Base-by-base conservation (phyloP, 2,888 invertebrate genomes). In the Drosophila villosipedis region DNA sequence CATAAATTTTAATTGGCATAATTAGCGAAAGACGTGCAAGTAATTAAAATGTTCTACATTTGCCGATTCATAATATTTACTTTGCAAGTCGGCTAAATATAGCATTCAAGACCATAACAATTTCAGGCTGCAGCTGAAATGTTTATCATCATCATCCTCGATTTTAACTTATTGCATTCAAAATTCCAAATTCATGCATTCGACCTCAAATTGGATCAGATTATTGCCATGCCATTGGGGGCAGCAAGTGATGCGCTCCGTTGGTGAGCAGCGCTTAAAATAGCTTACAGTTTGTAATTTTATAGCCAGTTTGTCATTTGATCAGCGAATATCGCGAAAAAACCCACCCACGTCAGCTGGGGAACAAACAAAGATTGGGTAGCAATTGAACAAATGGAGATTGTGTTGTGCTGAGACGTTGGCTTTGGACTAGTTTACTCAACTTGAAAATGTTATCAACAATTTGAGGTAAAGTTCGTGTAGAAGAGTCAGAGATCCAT, bases 1-100 rank as follows among this genome's bases (percentile, higher is more conserved):
- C 80, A 83, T 80, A 82, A 80, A 80, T 82, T 83, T 65, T 55
- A 73, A 88, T 84, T 88, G 77, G 50, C 59, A 49, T 63, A 77
- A 67, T 66, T 66, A 76, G 62, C 47, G 9, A 41, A 39, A 53
- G 60, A 65, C 73, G 68, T 76, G 77, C 83, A 74, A 74, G 39
- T 73, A 85, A 85, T 83, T 84, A 73, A 69, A 37, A 31, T 69
- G 28, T 31, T 30, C 35, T 2, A 30, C 31, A 31, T n/a, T 37
- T 16, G 10, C 33, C 19, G 37, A 19, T 41, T 28, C 10, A 22
- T 50, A 35, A 55, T 19, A 37, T 28, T 25, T 47, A 47, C 9
- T 47, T 47, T 2, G 16, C 7, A 25, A 47, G 16, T 25, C 22
- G 22, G 12, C 22, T 43, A 22, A 22, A 12, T 2, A 41, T 22